Base-by-base conservation (phyloP, 2,797 vertebrate genomes). In the Diglossa cyanea region DNA sequence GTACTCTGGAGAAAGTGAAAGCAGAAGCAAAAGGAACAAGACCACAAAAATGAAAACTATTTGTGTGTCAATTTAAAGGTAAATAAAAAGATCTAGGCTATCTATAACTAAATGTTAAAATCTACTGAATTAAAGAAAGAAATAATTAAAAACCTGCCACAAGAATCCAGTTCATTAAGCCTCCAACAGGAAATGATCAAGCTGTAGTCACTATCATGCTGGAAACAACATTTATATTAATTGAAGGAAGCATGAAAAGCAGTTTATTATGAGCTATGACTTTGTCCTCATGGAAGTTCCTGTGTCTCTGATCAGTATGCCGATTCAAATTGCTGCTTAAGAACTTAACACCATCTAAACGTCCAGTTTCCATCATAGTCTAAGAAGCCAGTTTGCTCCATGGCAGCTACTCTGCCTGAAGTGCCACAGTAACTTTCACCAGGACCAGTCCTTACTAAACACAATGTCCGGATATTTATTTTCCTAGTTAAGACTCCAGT, bases 1-100 rank as follows among this genome's bases (percentile, higher is more conserved):
- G 13, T 83, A 47, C 30, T 84, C 23, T 48, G 55, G 19, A 76
- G 18, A 87, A 93, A 76, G 42, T 33, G 35, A 83, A 94, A 88
- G 31, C 30, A 93, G 37, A 86, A 79, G 14, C 3, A 53, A 84
- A 78, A 80, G 12, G 16, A 44, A 45, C 5, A 9, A 74, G 68
- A 21, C 11, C 4, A 53, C 31, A 19, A 51, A 72, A 86, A 81
- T 16, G 2, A 76, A 82, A 88, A 66, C 50, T 63, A 76, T 80
- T 75, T 71, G 5, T 28, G 3, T 20, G 44, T 62, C 7, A 67
- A 8, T 67, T 81, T 37, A 75, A 91, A 88, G 16, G 10, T 37
- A 75, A 78, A 81, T 9, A 65, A 75, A 84, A 62, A 58, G 10
- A 40, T 15, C n/a, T 51, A 37, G 18, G 4, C 18, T 1, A 15